Conservation (phyloP, 2,797 vertebrate genomes). For the Melanotaenia pygmaea region DNA sequence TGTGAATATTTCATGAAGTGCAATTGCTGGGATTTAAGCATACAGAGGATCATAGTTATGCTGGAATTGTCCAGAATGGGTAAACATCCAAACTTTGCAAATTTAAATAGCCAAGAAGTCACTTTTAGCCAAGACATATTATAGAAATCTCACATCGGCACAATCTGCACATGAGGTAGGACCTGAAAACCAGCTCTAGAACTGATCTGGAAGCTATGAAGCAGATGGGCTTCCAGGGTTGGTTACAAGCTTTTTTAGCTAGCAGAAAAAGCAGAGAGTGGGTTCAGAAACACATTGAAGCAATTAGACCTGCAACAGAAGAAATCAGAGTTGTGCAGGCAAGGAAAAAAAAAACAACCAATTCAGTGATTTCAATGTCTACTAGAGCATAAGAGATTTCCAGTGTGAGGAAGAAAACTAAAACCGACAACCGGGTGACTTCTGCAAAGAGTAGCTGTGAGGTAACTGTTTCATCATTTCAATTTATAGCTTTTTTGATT, state of each 20-base stretch:
- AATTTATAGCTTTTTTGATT: constrained; percentile 55
- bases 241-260: constrained; percentile 57
- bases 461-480: constrained; percentile 60
- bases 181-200: constrained; percentile 51
- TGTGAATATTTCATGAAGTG: constrained; percentile 29
- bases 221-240: constrained; percentile 55
- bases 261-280: constrained; percentile 22
- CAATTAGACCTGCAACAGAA: constrained; percentile 50
- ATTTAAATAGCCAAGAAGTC: constrained; percentile 30
- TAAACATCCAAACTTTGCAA: constrained; percentile 43
- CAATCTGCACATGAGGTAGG: constrained; percentile 30
- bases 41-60: constrained; percentile 28
- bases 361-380: constrained; percentile 25
- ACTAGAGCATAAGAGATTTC: constrained; percentile 18
- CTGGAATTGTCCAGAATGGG: constrained; percentile 23
- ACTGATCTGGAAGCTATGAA: constrained; percentile 45
- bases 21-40: constrained; percentile 23
- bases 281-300: constrained; percentile 46
- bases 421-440: constrained; percentile 31
- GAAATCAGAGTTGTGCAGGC: constrained; percentile 28
- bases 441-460: constrained; percentile 40
- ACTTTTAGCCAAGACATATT: constrained; percentile 13
- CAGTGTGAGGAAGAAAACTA: constrained; percentile 21
- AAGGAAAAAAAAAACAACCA: constrained; percentile 13
- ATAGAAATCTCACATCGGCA: constrained; percentile 34